A percentile compares a stretch with the other conserved stretches of the same genome.
Conservation (phyloP, 2,113 vertebrate genomes). For the Hippocampus guttulatus region DNA sequence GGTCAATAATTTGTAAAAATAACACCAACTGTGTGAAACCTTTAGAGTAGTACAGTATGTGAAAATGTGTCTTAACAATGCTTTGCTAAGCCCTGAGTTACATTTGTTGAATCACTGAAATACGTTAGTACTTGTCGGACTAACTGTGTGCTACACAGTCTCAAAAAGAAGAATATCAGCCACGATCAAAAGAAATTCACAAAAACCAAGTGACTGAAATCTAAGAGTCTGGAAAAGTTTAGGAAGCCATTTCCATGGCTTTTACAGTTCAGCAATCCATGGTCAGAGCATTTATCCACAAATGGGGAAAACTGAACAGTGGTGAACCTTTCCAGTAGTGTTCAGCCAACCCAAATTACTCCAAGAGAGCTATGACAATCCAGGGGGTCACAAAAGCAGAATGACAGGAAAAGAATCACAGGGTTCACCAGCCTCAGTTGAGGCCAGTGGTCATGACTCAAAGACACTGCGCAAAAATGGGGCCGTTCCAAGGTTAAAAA, state of each 20-base stretch:
- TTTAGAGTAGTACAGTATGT: no score
- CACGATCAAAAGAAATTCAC: background rate
- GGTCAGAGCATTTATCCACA: background rate
- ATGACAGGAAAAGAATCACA: background rate
- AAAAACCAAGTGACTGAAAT: background rate
- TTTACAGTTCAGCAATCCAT: background rate
- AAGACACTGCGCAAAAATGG: background rate
- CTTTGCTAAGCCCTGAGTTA: no score
- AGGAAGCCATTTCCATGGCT: background rate
- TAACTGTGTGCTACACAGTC: no score
- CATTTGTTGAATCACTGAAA: no score
- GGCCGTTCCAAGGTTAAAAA: background rate
- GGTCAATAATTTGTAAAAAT: no score
- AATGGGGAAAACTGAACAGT: conserved; percentile 1
- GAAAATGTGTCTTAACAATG: no score
- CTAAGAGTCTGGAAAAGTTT: background rate
- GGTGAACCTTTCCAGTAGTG: background rate
- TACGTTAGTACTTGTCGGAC: no score
- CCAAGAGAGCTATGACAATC: background rate
- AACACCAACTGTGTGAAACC: no score
- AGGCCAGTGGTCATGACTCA: background rate
- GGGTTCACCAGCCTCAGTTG: background rate
- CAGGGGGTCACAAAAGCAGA: background rate
- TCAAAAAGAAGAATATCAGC: background rate
- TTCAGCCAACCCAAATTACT: background rate